These are phyloP conservation scores for Heterodera schachtii DNA, from an alignment of 1,140 invertebrate species.

Conservation along the genomic window DNA sequence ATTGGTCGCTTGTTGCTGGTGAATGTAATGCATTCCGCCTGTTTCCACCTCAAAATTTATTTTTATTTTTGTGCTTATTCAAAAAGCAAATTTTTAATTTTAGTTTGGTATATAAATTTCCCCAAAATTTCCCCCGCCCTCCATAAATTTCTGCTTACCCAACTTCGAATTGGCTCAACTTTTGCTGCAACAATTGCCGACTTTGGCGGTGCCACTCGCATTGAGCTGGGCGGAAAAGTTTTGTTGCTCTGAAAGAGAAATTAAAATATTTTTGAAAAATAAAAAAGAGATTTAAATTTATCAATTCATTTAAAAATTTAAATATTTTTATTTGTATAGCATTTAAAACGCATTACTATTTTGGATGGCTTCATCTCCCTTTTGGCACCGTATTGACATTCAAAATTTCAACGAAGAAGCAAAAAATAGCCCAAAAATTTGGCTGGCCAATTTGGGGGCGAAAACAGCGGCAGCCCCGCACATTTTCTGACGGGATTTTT, in stretches of 20 bases:
- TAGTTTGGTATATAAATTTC: too few relatives aligned
- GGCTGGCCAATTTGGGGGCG: background rate
- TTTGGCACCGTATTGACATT: background rate
- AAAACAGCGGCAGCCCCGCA: too few relatives aligned
- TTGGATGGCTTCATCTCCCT: background rate
- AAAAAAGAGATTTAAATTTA: too few relatives aligned
- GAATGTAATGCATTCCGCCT: constrained; percentile 49
- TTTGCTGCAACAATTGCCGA: constrained; percentile 4
- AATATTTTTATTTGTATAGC: too few relatives aligned
- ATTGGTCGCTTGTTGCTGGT: background rate
- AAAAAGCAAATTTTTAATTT: too few relatives aligned
- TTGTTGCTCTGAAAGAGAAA: constrained; percentile 20
- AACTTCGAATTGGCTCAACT: constrained; percentile 28
- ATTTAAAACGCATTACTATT: background rate
- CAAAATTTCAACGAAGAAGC: background rate
- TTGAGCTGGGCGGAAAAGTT: constrained; percentile 25
- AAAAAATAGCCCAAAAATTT: background rate
- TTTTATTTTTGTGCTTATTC: too few relatives aligned
- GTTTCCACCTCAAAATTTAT: constrained; percentile 41
- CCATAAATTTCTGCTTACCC: constrained; percentile 8
- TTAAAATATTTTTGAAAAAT: too few relatives aligned
- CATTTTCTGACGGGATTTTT: background rate
- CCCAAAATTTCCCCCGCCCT: too few relatives aligned
- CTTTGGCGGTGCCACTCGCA: constrained; percentile 9
- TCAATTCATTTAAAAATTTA: too few relatives aligned